These are phyloP conservation scores for Formica aserva DNA, from an alignment of 2,888 invertebrate genomes.

Conservation along the genomic window DNA sequence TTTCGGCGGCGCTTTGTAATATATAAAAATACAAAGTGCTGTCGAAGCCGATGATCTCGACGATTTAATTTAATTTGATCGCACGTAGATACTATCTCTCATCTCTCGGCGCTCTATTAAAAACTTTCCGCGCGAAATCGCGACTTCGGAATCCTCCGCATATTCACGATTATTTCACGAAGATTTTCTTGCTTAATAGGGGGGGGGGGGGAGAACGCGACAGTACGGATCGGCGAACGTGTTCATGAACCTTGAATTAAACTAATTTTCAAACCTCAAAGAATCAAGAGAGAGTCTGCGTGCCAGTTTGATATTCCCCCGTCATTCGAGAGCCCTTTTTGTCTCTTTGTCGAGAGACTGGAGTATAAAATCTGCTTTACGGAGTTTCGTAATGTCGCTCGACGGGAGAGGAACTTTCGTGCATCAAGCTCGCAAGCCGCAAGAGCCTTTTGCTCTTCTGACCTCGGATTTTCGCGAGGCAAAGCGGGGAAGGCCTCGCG, in stretches of 20 bases:
- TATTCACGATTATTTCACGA: constrained; percentile 12
- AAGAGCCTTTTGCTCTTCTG: constrained; percentile 40
- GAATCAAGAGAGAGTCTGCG: constrained; percentile 4
- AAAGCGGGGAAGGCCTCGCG: not conserved
- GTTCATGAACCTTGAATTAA: constrained; percentile 36
- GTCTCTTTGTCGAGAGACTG: constrained; percentile 22
- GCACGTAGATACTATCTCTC: constrained; percentile 18
- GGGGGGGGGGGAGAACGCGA: not conserved
- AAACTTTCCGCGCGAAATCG: constrained; percentile 10
- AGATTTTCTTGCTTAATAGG: not conserved
- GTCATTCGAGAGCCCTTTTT: constrained; percentile 9
- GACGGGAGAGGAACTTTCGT: constrained; percentile 24
- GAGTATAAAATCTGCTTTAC: constrained; percentile 48
- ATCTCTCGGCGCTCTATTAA: constrained; percentile 3
- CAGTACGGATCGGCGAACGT: not conserved
- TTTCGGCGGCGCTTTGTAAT: constrained; percentile 29
- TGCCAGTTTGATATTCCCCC: constrained; percentile 25
- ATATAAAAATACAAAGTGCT: constrained; percentile 15
- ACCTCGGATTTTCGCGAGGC: constrained; percentile 28
- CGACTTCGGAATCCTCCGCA: not conserved
- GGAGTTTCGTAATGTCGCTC: constrained; percentile 42
- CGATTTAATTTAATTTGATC: constrained; percentile 33
- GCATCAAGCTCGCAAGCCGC: constrained; percentile 29
- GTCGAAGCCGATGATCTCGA: constrained; percentile 8
- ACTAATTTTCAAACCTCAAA: constrained; percentile 42